These are phyloP conservation scores for Eristalis intricaria DNA, from an alignment of 2,888 invertebrate genomes.

Conservation along the genomic window DNA sequence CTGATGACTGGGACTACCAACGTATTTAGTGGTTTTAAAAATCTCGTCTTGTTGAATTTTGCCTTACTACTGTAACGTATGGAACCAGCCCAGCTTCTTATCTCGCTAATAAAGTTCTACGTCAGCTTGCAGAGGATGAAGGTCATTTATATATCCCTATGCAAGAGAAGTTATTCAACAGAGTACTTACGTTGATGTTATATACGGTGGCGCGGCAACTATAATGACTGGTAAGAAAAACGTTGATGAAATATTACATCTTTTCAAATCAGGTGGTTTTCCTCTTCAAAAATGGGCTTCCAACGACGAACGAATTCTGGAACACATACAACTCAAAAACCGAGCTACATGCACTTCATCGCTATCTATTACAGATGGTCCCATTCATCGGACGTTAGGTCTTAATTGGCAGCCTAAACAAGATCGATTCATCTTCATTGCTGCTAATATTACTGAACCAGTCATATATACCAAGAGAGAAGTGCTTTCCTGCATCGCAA, in stretches of 20 bases:
- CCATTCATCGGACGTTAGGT: conserved; percentile 9
- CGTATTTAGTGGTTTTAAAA: background rate
- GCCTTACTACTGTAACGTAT: background rate
- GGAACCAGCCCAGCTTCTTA: conserved; percentile 6
- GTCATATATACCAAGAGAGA: background rate
- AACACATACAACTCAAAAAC: background rate
- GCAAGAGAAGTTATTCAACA: no score
- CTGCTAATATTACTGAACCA: background rate
- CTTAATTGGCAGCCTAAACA: conserved; percentile 30
- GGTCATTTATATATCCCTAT: no score
- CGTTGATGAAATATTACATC: conserved; percentile 14
- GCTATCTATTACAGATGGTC: conserved; percentile 16
- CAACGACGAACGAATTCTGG: conserved; percentile 23
- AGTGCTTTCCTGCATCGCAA: conserved; percentile 18
- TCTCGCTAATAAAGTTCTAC: background rate
- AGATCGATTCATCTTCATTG: conserved; percentile 39
- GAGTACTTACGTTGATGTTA: no score
- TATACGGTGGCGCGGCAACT: no score
- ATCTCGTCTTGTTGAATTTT: background rate
- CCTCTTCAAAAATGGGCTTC: conserved; percentile 32
- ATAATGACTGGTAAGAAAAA: background rate
- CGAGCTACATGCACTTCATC: background rate
- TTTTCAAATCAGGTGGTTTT: conserved; percentile 45
- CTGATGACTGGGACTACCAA: conserved; percentile 22
- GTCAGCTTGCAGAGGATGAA: conserved; percentile 4